These are phyloP conservation scores for Tachina lurida DNA, from an alignment of 2,888 invertebrate species.

Conservation along the genomic window DNA sequence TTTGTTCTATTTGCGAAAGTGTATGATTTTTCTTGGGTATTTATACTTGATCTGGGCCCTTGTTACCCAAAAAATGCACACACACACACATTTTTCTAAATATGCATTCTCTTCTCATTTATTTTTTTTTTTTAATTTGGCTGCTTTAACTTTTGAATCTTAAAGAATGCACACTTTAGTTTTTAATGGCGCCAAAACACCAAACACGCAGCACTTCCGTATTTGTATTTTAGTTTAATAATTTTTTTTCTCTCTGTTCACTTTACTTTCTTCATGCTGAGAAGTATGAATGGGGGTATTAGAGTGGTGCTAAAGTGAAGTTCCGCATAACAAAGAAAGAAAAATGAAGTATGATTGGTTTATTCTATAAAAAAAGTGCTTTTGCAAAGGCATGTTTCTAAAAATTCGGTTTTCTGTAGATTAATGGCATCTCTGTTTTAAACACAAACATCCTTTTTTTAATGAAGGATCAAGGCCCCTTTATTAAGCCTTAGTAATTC, in stretches of 20 bases:
- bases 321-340: neutral
- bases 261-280: conserved; percentile 35
- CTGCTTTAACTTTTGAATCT: conserved; percentile 64
- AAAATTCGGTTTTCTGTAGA: too few species aligned
- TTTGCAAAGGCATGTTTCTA: too few species aligned
- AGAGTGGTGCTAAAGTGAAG: neutral
- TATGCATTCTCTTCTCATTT: conserved; percentile 3
- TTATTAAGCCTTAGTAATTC: too few species aligned
- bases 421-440: too few species aligned
- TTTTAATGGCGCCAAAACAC: conserved; percentile 66
- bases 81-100: neutral
- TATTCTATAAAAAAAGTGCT: neutral
- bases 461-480: too few species aligned
- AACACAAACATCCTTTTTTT: too few species aligned
- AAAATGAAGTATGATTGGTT: neutral
- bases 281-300: neutral
- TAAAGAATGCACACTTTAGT: conserved; percentile 43
- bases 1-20: neutral
- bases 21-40: neutral
- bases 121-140: conserved; percentile 53
- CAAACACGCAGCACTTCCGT: conserved; percentile 54
- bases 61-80: neutral
- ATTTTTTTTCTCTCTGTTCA: conserved; percentile 16
- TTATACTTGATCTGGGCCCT: conserved; percentile 25
- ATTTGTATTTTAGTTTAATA: conserved; percentile 42